Conservation (phyloP, 35 echinoderm and acorn worm species). For the Heliocidaris erythrogramma region DNA sequence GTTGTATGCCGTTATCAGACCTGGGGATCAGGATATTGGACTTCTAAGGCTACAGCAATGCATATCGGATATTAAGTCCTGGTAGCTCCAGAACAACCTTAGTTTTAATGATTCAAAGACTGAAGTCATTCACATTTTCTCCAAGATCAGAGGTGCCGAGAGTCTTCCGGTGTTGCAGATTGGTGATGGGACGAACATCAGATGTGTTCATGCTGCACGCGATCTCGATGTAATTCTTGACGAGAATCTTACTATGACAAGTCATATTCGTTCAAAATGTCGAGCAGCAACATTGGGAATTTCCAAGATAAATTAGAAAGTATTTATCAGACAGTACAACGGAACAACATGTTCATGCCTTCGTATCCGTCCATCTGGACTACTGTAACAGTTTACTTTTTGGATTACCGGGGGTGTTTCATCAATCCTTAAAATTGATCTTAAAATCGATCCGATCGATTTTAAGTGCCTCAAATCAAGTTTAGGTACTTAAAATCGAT, state of each 20-base stretch:
- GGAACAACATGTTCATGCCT: no score
- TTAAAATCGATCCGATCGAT: no score
- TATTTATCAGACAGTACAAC: no score
- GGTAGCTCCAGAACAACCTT: conserved; percentile 36
- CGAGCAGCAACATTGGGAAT: background rate
- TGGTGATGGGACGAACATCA: background rate
- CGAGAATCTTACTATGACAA: background rate
- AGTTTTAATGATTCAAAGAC: conserved; percentile 59
- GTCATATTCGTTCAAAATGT: background rate
- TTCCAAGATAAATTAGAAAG: background rate
- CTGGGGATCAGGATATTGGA: background rate
- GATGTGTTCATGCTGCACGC: background rate
- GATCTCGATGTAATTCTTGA: conserved; percentile 56
- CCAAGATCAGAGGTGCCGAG: background rate
- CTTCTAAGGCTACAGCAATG: background rate
- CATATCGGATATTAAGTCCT: background rate
- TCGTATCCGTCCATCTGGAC: no score
- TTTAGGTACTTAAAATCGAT: no score
- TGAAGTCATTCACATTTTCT: conserved; percentile 28
- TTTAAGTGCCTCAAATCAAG: no score
- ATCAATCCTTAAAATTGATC: no score
- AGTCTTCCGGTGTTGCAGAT: background rate
- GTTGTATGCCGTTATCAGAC: background rate
- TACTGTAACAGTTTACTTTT: no score
- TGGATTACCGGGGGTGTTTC: no score